These are phyloP conservation scores for Pseudonaja textilis DNA, from an alignment of 2,113 vertebrate species.

Conservation along the genomic window DNA sequence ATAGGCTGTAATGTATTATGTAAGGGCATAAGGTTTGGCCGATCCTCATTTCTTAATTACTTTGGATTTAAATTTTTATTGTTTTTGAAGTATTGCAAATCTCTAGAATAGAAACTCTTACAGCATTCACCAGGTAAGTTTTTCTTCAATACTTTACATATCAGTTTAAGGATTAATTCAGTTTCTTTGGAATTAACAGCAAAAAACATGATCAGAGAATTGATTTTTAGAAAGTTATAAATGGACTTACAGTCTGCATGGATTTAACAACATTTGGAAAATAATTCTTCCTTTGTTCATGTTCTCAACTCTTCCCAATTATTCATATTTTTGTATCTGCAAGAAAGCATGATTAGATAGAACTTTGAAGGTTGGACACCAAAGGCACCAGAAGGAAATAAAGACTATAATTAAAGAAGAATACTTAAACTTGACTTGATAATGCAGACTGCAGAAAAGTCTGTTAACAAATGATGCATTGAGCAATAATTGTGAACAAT, in stretches of 20 bases:
- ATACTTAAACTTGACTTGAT: neutral
- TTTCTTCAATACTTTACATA: neutral
- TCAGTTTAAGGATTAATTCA: neutral
- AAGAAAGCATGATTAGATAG: neutral
- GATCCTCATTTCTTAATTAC: neutral
- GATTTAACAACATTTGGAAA: neutral
- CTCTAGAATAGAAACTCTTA: neutral
- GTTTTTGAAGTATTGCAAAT: neutral
- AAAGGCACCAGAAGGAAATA: neutral
- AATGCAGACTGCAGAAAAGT: neutral
- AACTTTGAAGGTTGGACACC: neutral
- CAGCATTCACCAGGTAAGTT: neutral
- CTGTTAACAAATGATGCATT: neutral
- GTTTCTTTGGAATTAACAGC: neutral
- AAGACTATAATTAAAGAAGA: neutral
- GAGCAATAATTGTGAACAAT: neutral
- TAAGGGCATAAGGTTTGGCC: too few relatives aligned
- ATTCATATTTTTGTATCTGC: neutral
- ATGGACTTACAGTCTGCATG: neutral
- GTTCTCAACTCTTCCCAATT: neutral
- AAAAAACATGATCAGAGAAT: neutral
- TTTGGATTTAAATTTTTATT: neutral
- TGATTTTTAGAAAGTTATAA: neutral
- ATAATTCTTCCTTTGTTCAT: neutral
- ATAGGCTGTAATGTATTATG: neutral